Percentiles rank a stretch among this genome's conserved stretches.
Evolutionary conservation across 2,888 invertebrate species (phyloP).

Genomic region (Rugalucina vietnamica): DNA sequence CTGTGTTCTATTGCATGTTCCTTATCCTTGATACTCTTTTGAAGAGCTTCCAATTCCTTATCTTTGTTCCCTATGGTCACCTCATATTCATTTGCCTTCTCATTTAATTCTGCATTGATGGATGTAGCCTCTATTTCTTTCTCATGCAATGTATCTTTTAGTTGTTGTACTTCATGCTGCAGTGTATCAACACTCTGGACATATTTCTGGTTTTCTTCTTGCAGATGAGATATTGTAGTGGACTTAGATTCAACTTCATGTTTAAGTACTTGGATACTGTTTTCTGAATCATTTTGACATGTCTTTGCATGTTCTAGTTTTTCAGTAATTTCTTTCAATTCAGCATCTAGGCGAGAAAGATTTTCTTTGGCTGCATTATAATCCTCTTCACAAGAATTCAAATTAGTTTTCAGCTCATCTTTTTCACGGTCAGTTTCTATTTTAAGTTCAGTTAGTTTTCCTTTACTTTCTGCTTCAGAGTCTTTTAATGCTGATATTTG

Average conservation of each 20-base stretch:
- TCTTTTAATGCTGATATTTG: not conserved
- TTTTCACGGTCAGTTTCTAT: not conserved
- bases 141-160: not conserved
- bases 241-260: conserved; percentile 6
- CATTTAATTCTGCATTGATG: not conserved
- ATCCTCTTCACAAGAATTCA: not conserved
- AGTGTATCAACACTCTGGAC: not conserved
- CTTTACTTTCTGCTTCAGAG: not conserved
- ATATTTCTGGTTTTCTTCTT: conserved; percentile 12
- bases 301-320: not conserved
- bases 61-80: conserved; percentile 9
- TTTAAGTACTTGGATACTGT: conserved; percentile 6
- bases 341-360: not conserved
- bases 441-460: not conserved
- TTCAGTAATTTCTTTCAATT: not conserved
- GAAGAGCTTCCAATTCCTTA: conserved; percentile 30
- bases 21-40: not conserved
- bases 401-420: not conserved
- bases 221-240: not conserved
- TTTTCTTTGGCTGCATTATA: not conserved
- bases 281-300: not conserved
- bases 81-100: not conserved
- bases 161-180: not conserved
- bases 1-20: conserved; percentile 12
- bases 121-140: not conserved